phyloP scores from a whole-genome alignment of 1,140 invertebrate species.

The Acromyrmex heyeri region DNA sequence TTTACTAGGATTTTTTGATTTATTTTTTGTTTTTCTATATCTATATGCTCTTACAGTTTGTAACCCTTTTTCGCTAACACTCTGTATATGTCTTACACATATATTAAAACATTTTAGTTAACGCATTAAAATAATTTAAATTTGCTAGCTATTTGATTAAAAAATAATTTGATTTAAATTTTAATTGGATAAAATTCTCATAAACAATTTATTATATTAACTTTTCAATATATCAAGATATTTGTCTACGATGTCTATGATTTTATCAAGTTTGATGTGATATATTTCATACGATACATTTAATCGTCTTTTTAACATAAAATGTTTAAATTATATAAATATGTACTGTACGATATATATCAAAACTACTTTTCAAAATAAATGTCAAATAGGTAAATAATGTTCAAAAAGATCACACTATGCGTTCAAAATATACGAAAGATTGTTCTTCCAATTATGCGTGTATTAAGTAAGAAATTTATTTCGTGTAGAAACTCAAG shows the following conservation, averaged over 20 bases:
- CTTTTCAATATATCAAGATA: not conserved
- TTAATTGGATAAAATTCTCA: not conserved
- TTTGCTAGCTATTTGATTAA: not conserved
- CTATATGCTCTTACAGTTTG: too few relatives aligned
- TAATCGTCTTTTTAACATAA: not conserved
- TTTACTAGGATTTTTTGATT: too few relatives aligned
- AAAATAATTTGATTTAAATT: slow-evolving; percentile 1
- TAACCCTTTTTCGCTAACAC: too few relatives aligned
- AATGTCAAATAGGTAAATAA: slow-evolving; percentile 4
- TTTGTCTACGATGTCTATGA: not conserved
- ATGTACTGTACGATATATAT: not conserved
- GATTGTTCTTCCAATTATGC: not conserved
- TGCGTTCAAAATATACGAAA: not conserved
- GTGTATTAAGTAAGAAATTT: slow-evolving; percentile 31
- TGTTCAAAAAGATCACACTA: not conserved
- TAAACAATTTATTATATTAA: slow-evolving; percentile 11
- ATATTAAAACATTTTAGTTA: not conserved
- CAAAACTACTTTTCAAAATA: too few relatives aligned
- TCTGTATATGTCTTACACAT: not conserved
- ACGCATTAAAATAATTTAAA: slow-evolving; percentile 5
- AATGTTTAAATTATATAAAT: slow-evolving; percentile 15
- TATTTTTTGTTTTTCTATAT: too few relatives aligned
- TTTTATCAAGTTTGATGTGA: slow-evolving; percentile 3
- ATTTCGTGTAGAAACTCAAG: slow-evolving; percentile 23
- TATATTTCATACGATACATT: not conserved